Evolutionary conservation across 2,888 invertebrate species (phyloP), one percentile per base, ranked within the genome.

Genomic region (Caenorhabditis sinica): DNA sequence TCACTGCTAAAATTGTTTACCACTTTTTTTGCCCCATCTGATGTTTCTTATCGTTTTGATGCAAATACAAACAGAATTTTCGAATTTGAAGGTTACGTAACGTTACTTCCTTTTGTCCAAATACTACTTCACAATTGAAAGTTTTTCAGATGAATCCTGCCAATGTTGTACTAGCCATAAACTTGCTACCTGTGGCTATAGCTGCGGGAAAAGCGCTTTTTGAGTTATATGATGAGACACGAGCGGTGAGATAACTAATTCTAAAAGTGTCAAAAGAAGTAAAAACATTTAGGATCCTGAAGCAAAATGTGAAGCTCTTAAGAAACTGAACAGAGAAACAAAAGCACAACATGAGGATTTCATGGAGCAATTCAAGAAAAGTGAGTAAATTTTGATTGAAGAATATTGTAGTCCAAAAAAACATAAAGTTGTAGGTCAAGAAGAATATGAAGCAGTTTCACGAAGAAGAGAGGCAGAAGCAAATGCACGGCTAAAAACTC

Each of bases 301-400:
- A 20, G 72, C 72, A 20, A 60, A 20, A 40, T 45, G 30, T 30
- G 45, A 60, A 30, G 72, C 58, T 13, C 45, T 72, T 20, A 17
- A 45, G 25, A 30, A 72, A 45, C 8, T 23, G 28, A 15, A 40
- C 11, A 15, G 45, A 20, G 60, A 60, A 11, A 72, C 20, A 2
- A 30, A 45, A 8, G 6, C n/a, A 11, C n/a, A 4, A 4, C 72
- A 72, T 45, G 13, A 60, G 20, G 28, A 45, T 13, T 15, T 60
- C 23, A n/a, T 45, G 45, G 25, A 45, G 15, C 43, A 30, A 17
- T 20, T 72, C 30, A 30, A 43, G 28, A 28, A 23, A n/a, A n/a
- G 72, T 72, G 45, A 45, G 72, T 25, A 15, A 0, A 6, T 11
- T 8, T 11, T 28, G 11, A 11, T 33, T 17, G 8, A 33, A 60